These are phyloP conservation scores for Acrobasis suavella DNA, from an alignment of 2,888 invertebrate genomes.

Conservation along the genomic window DNA sequence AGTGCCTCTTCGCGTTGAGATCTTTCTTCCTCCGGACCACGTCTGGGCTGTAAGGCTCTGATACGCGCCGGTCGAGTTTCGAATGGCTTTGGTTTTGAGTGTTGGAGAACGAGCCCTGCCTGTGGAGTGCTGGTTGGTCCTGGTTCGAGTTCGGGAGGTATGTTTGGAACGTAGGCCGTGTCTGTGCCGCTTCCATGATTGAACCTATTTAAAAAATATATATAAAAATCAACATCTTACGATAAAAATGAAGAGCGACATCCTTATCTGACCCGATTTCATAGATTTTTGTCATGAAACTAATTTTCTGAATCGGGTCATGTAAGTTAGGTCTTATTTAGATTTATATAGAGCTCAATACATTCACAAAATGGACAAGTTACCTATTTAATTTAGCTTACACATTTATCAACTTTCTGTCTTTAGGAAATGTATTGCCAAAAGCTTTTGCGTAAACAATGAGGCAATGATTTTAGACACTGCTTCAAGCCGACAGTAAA, in stretches of 20 bases:
- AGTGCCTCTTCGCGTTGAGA: constrained; percentile 66
- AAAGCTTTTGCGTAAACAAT: too few relatives aligned
- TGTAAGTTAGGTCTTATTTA: too few relatives aligned
- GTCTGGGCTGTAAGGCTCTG: constrained; percentile 71
- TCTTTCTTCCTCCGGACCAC: constrained; percentile 70
- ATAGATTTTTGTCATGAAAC: not conserved
- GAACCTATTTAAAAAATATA: constrained; percentile 67
- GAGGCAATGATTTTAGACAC: too few relatives aligned
- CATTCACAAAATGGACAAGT: too few relatives aligned
- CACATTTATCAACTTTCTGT: too few relatives aligned
- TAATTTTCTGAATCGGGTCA: too few relatives aligned
- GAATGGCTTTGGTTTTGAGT: constrained; percentile 44
- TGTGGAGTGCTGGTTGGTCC: constrained; percentile 54
- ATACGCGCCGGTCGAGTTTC: constrained; percentile 61
- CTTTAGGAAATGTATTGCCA: too few relatives aligned
- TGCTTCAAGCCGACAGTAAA: too few relatives aligned
- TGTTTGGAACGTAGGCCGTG: constrained; percentile 78
- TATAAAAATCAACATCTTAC: not conserved
- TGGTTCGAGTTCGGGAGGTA: constrained; percentile 65
- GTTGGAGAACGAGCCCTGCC: constrained; percentile 59
- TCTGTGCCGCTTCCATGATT: constrained; percentile 88
- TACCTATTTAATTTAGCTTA: too few relatives aligned
- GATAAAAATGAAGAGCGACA: not conserved
- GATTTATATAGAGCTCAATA: too few relatives aligned
- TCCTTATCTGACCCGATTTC: not conserved